Evolutionary conservation across 1,140 invertebrate genomes (phyloP).

Genomic region (Drosophila carrolli): DNA sequence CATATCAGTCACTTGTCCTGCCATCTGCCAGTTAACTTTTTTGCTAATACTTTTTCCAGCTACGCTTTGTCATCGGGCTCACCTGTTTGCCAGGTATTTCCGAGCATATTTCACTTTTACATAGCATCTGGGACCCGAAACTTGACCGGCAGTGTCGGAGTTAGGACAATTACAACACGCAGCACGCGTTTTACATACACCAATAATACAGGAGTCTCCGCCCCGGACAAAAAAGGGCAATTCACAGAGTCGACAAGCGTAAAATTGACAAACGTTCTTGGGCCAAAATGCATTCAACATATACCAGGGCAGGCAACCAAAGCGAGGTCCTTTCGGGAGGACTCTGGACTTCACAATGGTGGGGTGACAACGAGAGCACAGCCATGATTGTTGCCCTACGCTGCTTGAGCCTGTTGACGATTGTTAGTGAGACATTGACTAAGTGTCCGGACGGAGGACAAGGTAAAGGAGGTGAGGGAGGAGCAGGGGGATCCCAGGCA

Average conservation of each 20-base stretch:
- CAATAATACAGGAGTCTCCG: conserved; percentile 33
- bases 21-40: conserved; percentile 6
- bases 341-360: conserved; percentile 11
- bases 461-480: neutral
- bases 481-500: conserved; percentile 1
- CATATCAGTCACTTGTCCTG: conserved; percentile 1
- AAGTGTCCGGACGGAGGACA: conserved; percentile 53
- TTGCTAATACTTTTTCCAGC: neutral
- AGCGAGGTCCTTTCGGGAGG: conserved; percentile 7
- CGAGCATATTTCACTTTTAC: conserved; percentile 18
- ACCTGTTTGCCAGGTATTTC: conserved; percentile 26
- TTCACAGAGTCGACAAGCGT: conserved; percentile 75
- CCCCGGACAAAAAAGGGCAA: conserved; percentile 57
- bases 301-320: conserved; percentile 7
- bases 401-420: conserved; percentile 81
- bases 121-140: conserved; percentile 3
- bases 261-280: conserved; percentile 79
- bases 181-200: conserved; percentile 36
- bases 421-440: conserved; percentile 82
- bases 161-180: conserved; percentile 29
- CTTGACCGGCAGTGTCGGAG: conserved; percentile 15
- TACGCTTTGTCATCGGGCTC: conserved; percentile 15
- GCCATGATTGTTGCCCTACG: conserved; percentile 61
- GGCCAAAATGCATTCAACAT: conserved; percentile 59
- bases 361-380: conserved; percentile 41